Percentiles rank a stretch among this genome's conserved stretches.
These are phyloP conservation scores for Drosophila kanapiae DNA, from an alignment of 1,140 invertebrate species.

Conservation along the genomic window DNA sequence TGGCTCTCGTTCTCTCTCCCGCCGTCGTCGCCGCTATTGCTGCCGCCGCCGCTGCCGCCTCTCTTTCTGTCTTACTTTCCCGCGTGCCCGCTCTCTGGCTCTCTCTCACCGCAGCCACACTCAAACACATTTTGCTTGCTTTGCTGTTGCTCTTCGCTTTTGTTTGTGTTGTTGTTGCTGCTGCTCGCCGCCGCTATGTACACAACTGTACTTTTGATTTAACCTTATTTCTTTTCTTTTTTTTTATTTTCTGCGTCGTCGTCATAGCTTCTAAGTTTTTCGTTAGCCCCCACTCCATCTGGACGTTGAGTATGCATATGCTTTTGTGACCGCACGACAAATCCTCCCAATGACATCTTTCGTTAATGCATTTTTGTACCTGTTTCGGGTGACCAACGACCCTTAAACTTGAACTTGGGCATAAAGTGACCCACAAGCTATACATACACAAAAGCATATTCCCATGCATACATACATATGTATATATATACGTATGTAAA, in stretches of 20 bases:
- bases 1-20: constrained; percentile 43
- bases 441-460: background rate
- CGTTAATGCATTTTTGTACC: constrained; percentile 4
- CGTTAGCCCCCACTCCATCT: constrained; percentile 1
- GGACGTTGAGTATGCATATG: background rate
- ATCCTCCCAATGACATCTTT: constrained; percentile 2
- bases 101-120: constrained; percentile 74
- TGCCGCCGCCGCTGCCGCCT: constrained; percentile 26
- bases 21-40: constrained; percentile 21
- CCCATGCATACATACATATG: no score
- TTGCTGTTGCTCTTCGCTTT: constrained; percentile 59
- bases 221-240: constrained; percentile 80
- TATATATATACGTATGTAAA: constrained; percentile 11
- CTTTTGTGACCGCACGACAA: constrained; percentile 8
- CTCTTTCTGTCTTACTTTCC: constrained; percentile 24
- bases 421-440: constrained; percentile 3
- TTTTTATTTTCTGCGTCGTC: constrained; percentile 56
- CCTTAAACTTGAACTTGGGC: constrained; percentile 60
- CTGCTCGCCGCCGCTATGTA: constrained; percentile 79
- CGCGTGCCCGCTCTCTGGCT: constrained; percentile 49
- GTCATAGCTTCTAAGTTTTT: constrained; percentile 48
- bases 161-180: constrained; percentile 73
- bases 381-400: constrained; percentile 46
- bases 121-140: constrained; percentile 81
- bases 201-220: constrained; percentile 84